Evolutionary conservation across 2,113 vertebrate genomes (phyloP).

Genomic region (Anhinga rufa): DNA sequence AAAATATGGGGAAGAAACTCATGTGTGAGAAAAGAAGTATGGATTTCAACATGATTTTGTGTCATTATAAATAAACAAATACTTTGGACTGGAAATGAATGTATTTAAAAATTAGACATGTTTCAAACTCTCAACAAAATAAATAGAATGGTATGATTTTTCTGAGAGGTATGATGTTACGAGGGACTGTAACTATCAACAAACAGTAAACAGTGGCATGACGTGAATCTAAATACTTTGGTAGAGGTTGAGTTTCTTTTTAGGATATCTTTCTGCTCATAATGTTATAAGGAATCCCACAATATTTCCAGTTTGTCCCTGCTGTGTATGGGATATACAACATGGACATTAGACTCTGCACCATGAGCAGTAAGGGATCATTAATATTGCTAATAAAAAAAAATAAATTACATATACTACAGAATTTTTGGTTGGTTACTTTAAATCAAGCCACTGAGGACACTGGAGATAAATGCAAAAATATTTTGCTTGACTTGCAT

Average conservation of each 20-base stretch:
- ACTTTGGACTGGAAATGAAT: not conserved
- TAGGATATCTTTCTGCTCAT: not conserved
- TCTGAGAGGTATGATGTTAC: accelerated
- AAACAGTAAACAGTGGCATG: not conserved
- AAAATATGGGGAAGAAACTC: not conserved
- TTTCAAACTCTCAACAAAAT: not conserved
- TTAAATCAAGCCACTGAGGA: not conserved
- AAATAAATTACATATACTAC: not conserved
- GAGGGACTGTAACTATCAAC: not conserved
- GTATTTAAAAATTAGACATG: not conserved
- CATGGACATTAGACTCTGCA: not conserved
- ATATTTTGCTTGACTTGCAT: not conserved
- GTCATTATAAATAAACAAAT: not conserved
- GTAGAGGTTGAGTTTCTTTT: not conserved
- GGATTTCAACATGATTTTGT: not conserved
- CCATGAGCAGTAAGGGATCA: not conserved
- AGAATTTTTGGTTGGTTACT: not conserved
- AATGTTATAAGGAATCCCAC: not conserved
- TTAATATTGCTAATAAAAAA: not conserved
- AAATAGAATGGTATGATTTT: not conserved
- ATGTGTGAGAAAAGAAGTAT: not conserved
- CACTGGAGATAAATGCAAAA: not conserved
- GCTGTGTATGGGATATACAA: not conserved
- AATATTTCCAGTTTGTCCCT: not conserved
- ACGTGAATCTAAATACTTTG: not conserved